Conservation (phyloP, 2,888 invertebrate species). For the Paralinhomoeus sp. region DNA sequence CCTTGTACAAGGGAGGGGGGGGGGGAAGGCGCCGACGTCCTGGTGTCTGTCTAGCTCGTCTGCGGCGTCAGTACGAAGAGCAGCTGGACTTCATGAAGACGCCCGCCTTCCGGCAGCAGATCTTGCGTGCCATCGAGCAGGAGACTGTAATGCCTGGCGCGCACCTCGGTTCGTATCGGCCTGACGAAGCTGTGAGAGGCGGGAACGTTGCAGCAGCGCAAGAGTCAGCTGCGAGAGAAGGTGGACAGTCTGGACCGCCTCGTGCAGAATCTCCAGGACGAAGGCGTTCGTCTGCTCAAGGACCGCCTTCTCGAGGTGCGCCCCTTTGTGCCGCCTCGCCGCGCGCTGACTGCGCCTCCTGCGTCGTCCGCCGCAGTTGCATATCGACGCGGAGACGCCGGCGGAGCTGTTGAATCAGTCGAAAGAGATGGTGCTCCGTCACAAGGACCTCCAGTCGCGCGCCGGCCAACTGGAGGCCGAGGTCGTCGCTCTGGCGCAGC, state of each 20-base stretch:
- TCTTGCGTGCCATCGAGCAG: constrained; percentile 51
- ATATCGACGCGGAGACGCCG: constrained; percentile 37
- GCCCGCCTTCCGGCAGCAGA: constrained; percentile 45
- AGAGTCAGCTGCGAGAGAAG: constrained; percentile 54
- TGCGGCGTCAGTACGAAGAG: constrained; percentile 1
- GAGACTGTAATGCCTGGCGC: too few species aligned
- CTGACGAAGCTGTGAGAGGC: too few species aligned
- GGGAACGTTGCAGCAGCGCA: constrained; percentile 40
- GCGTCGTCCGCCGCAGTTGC: constrained; percentile 39
- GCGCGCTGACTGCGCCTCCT: too few species aligned
- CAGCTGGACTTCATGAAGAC: constrained; percentile 52
- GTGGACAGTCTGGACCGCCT: constrained; percentile 68
- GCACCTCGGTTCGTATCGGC: too few species aligned
- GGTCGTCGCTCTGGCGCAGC: constrained; percentile 45
- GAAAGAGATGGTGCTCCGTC: constrained; percentile 57
- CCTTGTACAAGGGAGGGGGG: too few species aligned
- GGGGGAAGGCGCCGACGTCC: background rate
- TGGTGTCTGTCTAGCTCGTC: background rate
- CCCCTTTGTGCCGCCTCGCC: too few species aligned
- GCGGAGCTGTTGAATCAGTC: constrained; percentile 28
- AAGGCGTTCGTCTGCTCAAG: constrained; percentile 65
- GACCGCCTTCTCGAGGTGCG: constrained; percentile 54
- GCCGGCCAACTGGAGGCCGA: constrained; percentile 62
- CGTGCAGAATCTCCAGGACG: constrained; percentile 67
- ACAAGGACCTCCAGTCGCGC: constrained; percentile 71